Evolutionary conservation across 2,888 invertebrate genomes (phyloP), one percentile per base, ranked within the genome.

Genomic region (Temnothorax unifasciatus): DNA sequence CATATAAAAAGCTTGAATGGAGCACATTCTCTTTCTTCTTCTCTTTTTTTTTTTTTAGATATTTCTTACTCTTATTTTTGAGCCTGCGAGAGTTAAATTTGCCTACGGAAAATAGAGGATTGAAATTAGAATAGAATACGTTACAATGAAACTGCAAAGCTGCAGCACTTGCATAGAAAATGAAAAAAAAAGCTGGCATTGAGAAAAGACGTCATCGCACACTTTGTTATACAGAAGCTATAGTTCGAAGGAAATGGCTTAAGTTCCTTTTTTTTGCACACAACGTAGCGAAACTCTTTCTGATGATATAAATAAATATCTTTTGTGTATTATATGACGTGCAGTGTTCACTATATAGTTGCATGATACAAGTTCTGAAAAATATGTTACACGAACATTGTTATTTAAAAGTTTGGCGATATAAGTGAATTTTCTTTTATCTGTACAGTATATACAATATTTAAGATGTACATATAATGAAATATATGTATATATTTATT

Each of bases 261-360:
- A 61, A 38, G 47, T 71, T 25, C 18, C 11, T 59, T 34, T 73
- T 73, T 71, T 73, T 81, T 29, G 54, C 66, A 41, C 8, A 73
- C 73, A 59, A 34, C 4, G 34, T 68, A 47, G 5, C 59, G 18
- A 9, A 47, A 59, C 47, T 13, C 47, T 73, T 81, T 59, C 38
- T 50, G 59, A 61, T 18, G 73, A 50, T 73, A 81, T 61, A 81
- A 81, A 81, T 61, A 73, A 61, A 59, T 25, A 38, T 50, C 57
- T 73, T 73, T 81, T 73, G 73, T 68, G 68, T 47, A 68, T 52
- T n/a, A 54, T n/a, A 54, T 54, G 18, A 71, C 21, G 11, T 71
- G 15, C 47, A 9, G 13, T 18, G 44, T 9, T 44, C 8, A 4
- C 25, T 50, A 47, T 38, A 59, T 38, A 59, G 21, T 69, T 44